Evolutionary conservation across 1,140 invertebrate species (phyloP), one percentile per base, ranked within the genome.

Genomic region (Hylaeus anthracinus): DNA sequence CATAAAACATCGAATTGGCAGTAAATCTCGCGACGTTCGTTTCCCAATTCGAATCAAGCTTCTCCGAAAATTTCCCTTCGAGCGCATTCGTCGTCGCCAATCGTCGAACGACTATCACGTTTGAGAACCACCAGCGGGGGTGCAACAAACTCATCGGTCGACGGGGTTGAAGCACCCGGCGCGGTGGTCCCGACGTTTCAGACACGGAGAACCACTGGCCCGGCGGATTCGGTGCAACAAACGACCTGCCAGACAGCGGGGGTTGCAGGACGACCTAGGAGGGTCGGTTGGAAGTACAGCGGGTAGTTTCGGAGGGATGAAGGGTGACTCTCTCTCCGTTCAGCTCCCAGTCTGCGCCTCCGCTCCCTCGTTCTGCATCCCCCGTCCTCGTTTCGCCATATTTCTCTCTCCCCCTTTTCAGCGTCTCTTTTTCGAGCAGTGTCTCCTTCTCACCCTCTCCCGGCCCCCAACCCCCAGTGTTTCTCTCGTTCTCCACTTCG

Each of bases 151-250:
- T 90, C 88, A 12, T 45, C 53, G 43, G 72, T 15, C 14, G 12
- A 66, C 78, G 77, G 86, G 89, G 88, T 91, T 86, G 88, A 86
- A 89, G 86, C 70, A 84, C 88, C 79, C 86, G 82, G 82, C 81
- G 79, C 81, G 64, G 58, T 67, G 75, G 55, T 26, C 55, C n/a
- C 26, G 12, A 9, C 45, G 14, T 55, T 66, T 26, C 39, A 15
- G 65, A 65, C 69, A 73, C 83, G 92, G 91, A 93, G 91, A 91
- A 80, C 86, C 91, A 45, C 91, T 92, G 91, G 56, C 72, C 83
- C 88, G 86, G 85, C 86, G 85, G 88, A 90, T 91, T 91, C 88
- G 90, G 90, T 92, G 91, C 92, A 92, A 92, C 91, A 91, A 92
- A 91, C 89, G 89, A 88, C 79, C 77, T 77, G 83, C 90, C 88